Evolutionary conservation across 2,888 invertebrate genomes (phyloP), one percentile per base, ranked within the genome.

Genomic region (Plagodis pulveraria): DNA sequence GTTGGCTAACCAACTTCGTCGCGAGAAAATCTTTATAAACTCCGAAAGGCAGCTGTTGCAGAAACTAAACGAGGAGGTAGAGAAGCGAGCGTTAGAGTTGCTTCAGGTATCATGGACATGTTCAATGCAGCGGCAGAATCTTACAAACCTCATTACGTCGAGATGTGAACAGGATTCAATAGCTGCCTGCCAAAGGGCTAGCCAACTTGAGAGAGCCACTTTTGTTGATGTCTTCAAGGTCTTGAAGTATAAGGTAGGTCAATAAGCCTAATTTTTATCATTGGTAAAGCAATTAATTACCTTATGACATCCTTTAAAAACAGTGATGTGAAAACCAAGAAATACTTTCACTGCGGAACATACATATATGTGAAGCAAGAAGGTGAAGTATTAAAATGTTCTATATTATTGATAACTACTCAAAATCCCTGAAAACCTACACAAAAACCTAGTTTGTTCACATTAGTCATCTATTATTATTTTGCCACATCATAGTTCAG

Each of bases 11-110:
- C 96, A 96, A 81, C 90, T 98, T 69, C 94, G 96, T 58, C 95
- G 97, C 81, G 99, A 99, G 86, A 96, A 97, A 74, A 94, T 98
- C 57, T 98, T 98, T 83, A 96, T 98, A 56, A 95, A 95, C 71
- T 96, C 97, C 5, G 98, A 99, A 83, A 95, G 96, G 83, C 95
- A 96, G 77, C 95, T 96, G 83, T 94, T 97, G 76, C 96, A 96
- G 73, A 94, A 94, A 74, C 91, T 97, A 38, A 97, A 97, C 82
- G 95, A 96, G 80, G 95, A 96, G 76, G 94, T 97, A 71, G 93
- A 93, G 68, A 89, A 87, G 63, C 93, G 90, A 74, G 92, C 94
- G 10, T 78, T 93, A 65, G 93, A 94, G 71, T 84, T 94, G 65
- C 88, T 94, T 65, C 95, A 97, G 85, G 94, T 96, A 61, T 96